Base-by-base conservation (phyloP, 2,888 invertebrate genomes). In the Drepana falcataria region DNA sequence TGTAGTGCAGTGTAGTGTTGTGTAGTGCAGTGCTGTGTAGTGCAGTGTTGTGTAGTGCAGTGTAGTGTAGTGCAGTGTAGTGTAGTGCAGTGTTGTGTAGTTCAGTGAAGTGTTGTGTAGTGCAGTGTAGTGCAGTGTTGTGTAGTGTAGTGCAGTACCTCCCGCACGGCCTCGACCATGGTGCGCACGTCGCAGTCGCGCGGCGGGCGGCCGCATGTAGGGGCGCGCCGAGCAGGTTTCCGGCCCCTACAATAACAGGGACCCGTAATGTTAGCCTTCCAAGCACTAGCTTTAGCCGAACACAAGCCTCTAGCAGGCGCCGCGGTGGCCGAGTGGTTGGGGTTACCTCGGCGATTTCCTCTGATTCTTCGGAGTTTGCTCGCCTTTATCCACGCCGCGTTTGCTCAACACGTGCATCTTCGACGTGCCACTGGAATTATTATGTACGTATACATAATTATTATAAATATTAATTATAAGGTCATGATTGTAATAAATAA, bases 181-280 rank as follows among this genome's bases (percentile, higher is more conserved):
- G 87, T 87, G 51, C 60, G 62, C 47, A 86, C 68, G 33, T 85
- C 83, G 0, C 59, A 54, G 44, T 82, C 81, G 48, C 65, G 57
- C 51, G 57, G 53, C 51, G 49, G 37, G 35, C 64, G 47, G 9
- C 49, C 37, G 53, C n/a, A n/a, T n/a, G n/a, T n/a, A n/a, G 79
- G 75, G 52, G 69, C 85, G 2, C 85, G 79, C 86, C 83, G 84
- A 59, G 82, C 60, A 1, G 85, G 85, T 0, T 83, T 77, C 0
- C 84, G 78, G 1, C 57, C 64, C 44, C 83, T 79, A 58, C 1
- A 4, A n/a, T n/a, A n/a, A n/a, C n/a, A n/a, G n/a, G n/a, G n/a
- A n/a, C n/a, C n/a, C n/a, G n/a, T n/a, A n/a, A n/a, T n/a, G n/a
- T n/a, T n/a, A n/a, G n/a, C n/a, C n/a, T n/a, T n/a, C n/a, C n/a